Conservation (phyloP, 2,113 vertebrate genomes). For the Ia io region DNA sequence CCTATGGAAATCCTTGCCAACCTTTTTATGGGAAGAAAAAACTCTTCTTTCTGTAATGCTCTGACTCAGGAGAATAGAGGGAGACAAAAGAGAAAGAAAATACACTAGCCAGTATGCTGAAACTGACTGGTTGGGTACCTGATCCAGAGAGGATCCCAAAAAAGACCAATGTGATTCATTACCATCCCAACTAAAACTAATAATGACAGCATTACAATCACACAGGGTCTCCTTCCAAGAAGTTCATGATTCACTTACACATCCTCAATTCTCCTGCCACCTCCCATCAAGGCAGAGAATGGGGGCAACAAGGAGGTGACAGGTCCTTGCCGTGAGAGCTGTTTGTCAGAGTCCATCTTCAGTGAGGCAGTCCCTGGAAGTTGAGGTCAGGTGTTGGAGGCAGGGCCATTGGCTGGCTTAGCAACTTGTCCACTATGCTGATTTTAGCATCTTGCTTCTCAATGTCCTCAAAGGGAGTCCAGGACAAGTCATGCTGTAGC, state of each 20-base stretch:
- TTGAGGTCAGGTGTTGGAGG: slow-evolving; percentile 81
- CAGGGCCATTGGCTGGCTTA: slow-evolving; percentile 86
- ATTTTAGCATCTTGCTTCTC: slow-evolving; percentile 90
- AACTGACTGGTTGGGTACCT: neutral
- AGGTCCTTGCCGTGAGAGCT: neutral
- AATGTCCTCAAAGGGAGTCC: slow-evolving; percentile 90
- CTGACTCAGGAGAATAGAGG: neutral
- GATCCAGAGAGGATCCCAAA: neutral
- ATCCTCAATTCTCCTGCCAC: neutral
- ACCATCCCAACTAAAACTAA: neutral
- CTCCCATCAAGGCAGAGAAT: neutral
- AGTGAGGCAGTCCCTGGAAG: slow-evolving; percentile 87
- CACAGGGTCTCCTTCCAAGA: neutral
- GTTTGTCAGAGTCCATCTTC: slow-evolving; percentile 46
- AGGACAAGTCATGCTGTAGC: slow-evolving; percentile 96
- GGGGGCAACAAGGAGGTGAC: neutral
- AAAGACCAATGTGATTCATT: neutral
- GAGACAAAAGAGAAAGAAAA: neutral
- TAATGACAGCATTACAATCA: neutral
- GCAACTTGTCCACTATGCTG: slow-evolving; percentile 88
- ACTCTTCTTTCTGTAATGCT: neutral
- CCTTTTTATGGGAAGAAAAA: neutral
- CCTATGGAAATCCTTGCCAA: neutral
- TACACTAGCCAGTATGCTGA: neutral
- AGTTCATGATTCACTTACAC: slow-evolving; percentile 1